phyloP scores from a whole-genome alignment of 2,797 vertebrate species.

The Xenopus petersii region DNA sequence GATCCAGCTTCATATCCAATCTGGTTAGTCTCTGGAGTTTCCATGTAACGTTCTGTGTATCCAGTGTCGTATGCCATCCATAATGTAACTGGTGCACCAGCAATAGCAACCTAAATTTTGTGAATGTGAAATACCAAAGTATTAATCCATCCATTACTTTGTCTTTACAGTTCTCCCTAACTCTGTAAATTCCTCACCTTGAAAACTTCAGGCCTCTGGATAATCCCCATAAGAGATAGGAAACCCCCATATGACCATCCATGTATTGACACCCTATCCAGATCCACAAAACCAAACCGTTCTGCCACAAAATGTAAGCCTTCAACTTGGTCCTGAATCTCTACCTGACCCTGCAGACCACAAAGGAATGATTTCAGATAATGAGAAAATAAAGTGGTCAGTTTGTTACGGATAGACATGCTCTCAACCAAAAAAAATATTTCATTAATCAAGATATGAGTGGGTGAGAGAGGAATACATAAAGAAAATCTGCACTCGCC shows the following conservation, averaged over 20 bases:
- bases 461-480: no score
- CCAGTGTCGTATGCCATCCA: slow-evolving; percentile 99
- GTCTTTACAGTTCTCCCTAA: not conserved
- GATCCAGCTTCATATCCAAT: slow-evolving; percentile 94
- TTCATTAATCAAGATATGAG: no score
- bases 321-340: slow-evolving; percentile 97
- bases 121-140: slow-evolving; percentile 6
- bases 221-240: slow-evolving; percentile 95
- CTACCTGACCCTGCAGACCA: slow-evolving; percentile 83
- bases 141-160: not conserved
- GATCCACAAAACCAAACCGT: slow-evolving; percentile 92
- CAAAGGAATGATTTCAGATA: not conserved
- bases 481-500: slow-evolving; percentile 63
- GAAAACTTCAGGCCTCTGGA: slow-evolving; percentile 89
- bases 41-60: slow-evolving; percentile 96
- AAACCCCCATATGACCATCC: slow-evolving; percentile 97
- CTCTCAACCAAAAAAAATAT: not conserved
- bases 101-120: slow-evolving; percentile 82
- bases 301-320: slow-evolving; percentile 90
- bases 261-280: slow-evolving; percentile 90
- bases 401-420: not conserved
- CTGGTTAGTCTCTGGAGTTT: slow-evolving; percentile 92
- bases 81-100: slow-evolving; percentile 91
- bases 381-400: not conserved
- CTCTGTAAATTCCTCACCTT: slow-evolving; percentile 71